phyloP scores from a whole-genome alignment of 1,140 invertebrate species.

The Hypsibius dujardini region DNA sequence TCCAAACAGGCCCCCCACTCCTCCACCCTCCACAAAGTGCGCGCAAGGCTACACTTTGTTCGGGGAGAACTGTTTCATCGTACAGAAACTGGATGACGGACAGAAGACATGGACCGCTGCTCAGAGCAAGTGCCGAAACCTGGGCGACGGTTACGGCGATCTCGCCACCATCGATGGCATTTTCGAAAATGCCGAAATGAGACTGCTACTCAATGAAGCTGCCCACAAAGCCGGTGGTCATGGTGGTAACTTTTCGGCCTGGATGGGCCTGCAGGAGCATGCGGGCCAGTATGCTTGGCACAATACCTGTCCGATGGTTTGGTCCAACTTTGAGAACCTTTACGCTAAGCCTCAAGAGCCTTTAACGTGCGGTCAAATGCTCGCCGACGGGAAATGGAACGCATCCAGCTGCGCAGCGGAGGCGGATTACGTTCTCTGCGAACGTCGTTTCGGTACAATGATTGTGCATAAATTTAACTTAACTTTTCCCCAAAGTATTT shows the following conservation, averaged over 20 bases:
- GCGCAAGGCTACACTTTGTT: no score
- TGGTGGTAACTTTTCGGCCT: neutral
- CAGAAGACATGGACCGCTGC: neutral
- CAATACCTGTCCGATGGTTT: neutral
- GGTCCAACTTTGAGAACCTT: neutral
- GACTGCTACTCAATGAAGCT: neutral
- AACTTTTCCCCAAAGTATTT: no score
- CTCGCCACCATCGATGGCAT: slow-evolving; percentile 3
- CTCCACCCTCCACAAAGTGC: no score
- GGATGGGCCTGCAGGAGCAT: neutral
- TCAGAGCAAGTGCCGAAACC: neutral
- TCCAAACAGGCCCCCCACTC: no score
- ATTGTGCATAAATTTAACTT: no score
- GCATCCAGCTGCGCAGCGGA: no score
- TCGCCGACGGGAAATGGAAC: no score
- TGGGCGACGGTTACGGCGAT: neutral
- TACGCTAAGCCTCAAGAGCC: neutral
- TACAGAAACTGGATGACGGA: no score
- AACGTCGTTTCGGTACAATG: no score
- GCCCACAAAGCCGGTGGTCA: neutral
- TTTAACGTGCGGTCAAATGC: no score
- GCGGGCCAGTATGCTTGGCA: neutral
- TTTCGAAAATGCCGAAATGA: neutral
- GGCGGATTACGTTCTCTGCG: no score
- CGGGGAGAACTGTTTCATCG: no score